Base-by-base conservation (phyloP, 2,797 vertebrate species). In the Salarias fasciatus region DNA sequence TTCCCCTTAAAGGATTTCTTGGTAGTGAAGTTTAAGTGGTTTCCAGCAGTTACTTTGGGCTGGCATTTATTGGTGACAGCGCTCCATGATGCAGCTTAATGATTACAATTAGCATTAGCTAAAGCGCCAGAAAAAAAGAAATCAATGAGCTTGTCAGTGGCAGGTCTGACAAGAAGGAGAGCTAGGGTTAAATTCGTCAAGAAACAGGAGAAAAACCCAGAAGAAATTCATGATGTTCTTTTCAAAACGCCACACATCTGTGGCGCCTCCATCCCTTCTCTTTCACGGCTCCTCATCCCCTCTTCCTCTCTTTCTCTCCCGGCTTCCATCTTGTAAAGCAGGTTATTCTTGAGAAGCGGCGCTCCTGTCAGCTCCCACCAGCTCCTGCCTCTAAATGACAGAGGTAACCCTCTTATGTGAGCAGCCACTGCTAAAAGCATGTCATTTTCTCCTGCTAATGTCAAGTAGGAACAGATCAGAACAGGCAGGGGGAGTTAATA, bases 391-490 rank as follows among this genome's bases (percentile, higher is more conserved):
- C 75, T 78, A 86, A 89, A 82, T 80, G 87, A 83, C 81, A 75
- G 80, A 69, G 81, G 69, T 75, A 85, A 82, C 80, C 79, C 87
- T 85, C 84, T 80, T 75, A 75, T 70, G 69, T 50, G 80, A 80
- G 78, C 80, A 61, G 77, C 74, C 73, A 7, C 67, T 4, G 77
- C 79, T 91, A 90, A 90, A 87, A 91, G 88, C 85, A 73, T 87
- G 84, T 88, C 79, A 90, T 90, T 88, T 91, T 84, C 88, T 80
- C 69, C 70, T 11, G 72, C 84, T 90, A 88, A 88, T 90, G 87
- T 90, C 85, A 90, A 89, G 87, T 75, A 79, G 79, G 79, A 83
- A 76, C 77, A 54, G 82, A 86, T 88, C 80, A 72, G 82, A 84
- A 24, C 18, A 24, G 18, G 18, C 18, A 48, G 70, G 61, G 67